Percentiles rank a stretch among this genome's conserved stretches.
Evolutionary conservation across 1,140 invertebrate genomes (phyloP).

Genomic region (Aphis gossypii): DNA sequence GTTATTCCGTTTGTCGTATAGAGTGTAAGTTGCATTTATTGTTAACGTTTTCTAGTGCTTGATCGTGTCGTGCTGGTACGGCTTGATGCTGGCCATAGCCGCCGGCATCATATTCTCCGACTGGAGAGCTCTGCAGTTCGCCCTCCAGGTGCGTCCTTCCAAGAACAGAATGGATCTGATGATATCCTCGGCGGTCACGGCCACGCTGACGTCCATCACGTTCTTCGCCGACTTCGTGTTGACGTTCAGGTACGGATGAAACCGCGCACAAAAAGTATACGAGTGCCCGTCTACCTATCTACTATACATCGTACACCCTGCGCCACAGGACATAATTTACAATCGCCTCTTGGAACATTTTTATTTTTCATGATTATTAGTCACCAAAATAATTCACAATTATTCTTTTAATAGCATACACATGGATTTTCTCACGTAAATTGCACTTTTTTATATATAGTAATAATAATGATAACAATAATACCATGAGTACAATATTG

Average conservation of each 20-base stretch:
- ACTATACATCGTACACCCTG: neutral
- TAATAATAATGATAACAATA: neutral
- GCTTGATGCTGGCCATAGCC: slow-evolving; percentile 62
- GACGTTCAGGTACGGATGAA: slow-evolving; percentile 64
- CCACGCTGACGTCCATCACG: slow-evolving; percentile 67
- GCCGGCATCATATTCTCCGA: slow-evolving; percentile 71
- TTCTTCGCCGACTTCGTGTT: slow-evolving; percentile 68
- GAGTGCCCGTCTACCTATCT: neutral
- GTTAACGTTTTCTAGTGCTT: slow-evolving; percentile 32
- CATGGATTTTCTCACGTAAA: neutral
- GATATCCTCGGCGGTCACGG: slow-evolving; percentile 68
- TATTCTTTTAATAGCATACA: neutral
- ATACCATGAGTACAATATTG: neutral
- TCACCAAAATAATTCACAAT: neutral
- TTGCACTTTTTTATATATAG: neutral
- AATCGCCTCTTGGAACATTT: neutral
- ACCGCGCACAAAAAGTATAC: neutral
- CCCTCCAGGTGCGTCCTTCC: slow-evolving; percentile 67
- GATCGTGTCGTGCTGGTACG: slow-evolving; percentile 54
- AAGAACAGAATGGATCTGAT: slow-evolving; percentile 71
- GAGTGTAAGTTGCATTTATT: neutral
- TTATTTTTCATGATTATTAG: neutral
- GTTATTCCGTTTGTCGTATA: neutral
- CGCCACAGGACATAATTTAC: neutral
- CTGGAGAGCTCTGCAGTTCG: slow-evolving; percentile 66